Evolutionary conservation across 2,797 vertebrate species (phyloP).

Genomic region (Microtus californicus): DNA sequence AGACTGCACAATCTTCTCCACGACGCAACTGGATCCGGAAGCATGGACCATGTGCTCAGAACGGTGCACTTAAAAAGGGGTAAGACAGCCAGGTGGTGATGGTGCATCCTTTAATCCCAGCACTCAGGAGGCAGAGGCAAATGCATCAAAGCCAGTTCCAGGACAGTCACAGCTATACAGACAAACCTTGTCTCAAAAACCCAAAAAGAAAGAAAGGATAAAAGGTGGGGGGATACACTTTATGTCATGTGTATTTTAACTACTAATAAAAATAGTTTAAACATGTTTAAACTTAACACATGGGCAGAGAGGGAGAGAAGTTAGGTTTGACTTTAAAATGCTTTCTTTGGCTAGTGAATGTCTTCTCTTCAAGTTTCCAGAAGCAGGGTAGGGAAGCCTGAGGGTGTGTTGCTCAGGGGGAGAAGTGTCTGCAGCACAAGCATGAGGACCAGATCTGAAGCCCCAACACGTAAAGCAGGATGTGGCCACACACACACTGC

Average conservation of each 20-base stretch:
- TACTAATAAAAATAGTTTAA: background rate
- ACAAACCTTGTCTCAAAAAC: background rate
- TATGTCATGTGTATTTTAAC: too few species aligned
- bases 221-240: too few species aligned
- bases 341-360: background rate
- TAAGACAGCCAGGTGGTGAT: background rate
- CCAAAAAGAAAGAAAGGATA: too few species aligned
- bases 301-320: background rate
- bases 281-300: background rate
- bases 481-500: background rate
- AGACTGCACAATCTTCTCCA: background rate
- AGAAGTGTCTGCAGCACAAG: too few species aligned
- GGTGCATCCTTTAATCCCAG: background rate
- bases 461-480: background rate
- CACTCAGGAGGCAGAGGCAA: background rate
- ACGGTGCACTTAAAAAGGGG: background rate
- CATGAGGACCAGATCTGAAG: too few species aligned
- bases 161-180: background rate
- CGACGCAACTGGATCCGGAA: background rate
- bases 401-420: background rate
- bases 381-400: too few species aligned
- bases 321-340: background rate
- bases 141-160: background rate
- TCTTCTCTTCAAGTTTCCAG: background rate
- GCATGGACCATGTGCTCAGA: background rate